Conservation (phyloP, 2,888 invertebrate species). For the Acronicta aceris region DNA sequence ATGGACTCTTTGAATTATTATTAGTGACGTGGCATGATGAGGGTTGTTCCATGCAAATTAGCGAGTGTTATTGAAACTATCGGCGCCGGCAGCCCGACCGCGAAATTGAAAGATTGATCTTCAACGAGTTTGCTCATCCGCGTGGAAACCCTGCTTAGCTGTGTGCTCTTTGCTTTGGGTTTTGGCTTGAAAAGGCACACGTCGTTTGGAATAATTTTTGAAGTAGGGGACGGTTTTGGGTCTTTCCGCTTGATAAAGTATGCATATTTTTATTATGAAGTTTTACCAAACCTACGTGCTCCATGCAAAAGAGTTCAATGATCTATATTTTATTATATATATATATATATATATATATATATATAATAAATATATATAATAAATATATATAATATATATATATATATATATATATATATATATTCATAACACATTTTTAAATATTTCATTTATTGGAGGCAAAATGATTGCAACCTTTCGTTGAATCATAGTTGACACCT, state of each 20-base stretch:
- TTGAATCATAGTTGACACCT: no score
- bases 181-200: constrained; percentile 46
- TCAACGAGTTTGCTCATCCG: constrained; percentile 51
- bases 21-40: constrained; percentile 58
- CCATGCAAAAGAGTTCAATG: no score
- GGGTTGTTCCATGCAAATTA: constrained; percentile 59
- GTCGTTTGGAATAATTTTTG: constrained; percentile 41
- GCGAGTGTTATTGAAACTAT: constrained; percentile 60
- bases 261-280: not conserved
- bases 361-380: no score
- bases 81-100: constrained; percentile 49
- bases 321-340: no score
- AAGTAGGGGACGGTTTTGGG: constrained; percentile 22
- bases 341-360: no score
- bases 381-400: no score
- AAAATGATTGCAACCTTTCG: no score
- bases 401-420: no score
- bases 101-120: constrained; percentile 60
- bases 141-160: constrained; percentile 46
- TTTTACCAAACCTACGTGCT: not conserved
- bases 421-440: no score
- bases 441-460: no score
- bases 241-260: constrained; percentile 15
- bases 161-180: constrained; percentile 45
- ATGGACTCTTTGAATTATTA: constrained; percentile 60